Evolutionary conservation across 2,888 invertebrate genomes (phyloP), one percentile per base, ranked within the genome.

Genomic region (Zele albiditarsus): DNA sequence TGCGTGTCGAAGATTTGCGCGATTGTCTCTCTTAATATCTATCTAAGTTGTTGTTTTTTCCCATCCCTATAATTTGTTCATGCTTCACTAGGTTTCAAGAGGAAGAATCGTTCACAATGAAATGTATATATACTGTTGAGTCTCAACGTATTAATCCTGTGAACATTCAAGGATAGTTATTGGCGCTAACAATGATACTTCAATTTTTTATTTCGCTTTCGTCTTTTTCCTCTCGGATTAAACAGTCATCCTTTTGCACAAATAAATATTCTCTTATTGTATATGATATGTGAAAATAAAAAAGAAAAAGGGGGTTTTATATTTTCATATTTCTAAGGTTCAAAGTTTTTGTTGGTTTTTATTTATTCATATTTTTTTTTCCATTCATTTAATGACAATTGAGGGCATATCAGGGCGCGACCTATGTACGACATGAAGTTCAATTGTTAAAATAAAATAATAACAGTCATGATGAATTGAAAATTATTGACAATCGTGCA

Each of bases 201-300:
- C 3, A 12, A 60, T 27, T 63, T 46, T 49, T 20, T 20, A n/a
- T n/a, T 25, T 38, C 38, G 25, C 16, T 46, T 25, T 2, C 5
- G 16, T 14, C 25, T 27, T 27, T 25, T 60, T 27, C 20, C 16
- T 20, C 2, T 28, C 6, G 1, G 3, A 28, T 14, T 2, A 3
- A 62, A 62, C 14, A n/a, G 25, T 62, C n/a, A n/a, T 1, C 3
- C 16, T 57, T 10, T 12, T 23, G 27, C 2, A 46, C 27, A 38
- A n/a, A 67, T 42, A 5, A 33, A 65, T 12, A n/a, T 65, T 31
- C 0, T 42, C 46, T 25, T 82, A 84, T 84, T 84, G 60, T 68
- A 80, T 83, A 85, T 85, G 85, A 85, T 85, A 85, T 85, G 85
- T 85, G 80, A 83, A 80, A 80, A 79, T 82, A 80, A 79, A 79